A percentile compares a stretch with the other conserved stretches of the same genome.
Evolutionary conservation across 2,797 vertebrate species (phyloP).

Genomic region (Eutrigla gurnardus): DNA sequence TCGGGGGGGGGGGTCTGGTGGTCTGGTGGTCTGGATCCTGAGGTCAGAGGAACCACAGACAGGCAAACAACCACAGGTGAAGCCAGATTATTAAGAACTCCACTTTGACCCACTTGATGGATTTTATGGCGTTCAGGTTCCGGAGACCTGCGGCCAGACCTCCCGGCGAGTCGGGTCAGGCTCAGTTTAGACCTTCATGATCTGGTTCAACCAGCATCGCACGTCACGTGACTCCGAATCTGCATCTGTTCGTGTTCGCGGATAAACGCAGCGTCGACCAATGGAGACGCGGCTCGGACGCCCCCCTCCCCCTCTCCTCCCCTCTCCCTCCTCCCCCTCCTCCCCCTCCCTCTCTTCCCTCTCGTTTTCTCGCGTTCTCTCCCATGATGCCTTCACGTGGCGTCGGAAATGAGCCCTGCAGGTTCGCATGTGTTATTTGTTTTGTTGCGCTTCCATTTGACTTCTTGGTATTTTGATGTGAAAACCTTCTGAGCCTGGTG

Average conservation of each 20-base stretch:
- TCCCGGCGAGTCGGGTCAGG: no score
- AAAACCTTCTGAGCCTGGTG: no score
- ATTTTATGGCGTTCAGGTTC: no score
- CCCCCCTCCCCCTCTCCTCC: conserved; percentile 35
- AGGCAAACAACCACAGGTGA: not conserved
- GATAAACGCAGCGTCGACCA: conserved; percentile 66
- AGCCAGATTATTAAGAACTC: no score
- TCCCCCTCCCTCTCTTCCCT: conserved; percentile 33
- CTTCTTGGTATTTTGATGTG: no score
- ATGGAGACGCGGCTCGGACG: conserved; percentile 63
- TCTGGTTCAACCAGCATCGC: conserved; percentile 44
- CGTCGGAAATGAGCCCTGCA: conserved; percentile 3
- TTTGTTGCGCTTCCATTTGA: not conserved
- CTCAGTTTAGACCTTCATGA: no score
- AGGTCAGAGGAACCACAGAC: not conserved
- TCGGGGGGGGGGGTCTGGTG: no score
- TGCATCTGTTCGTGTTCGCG: conserved; percentile 45
- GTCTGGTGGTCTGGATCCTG: no score
- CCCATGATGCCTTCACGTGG: conserved; percentile 44
- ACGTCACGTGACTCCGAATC: conserved; percentile 72
- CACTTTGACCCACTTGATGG: no score
- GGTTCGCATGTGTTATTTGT: not conserved
- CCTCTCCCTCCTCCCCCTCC: conserved; percentile 35
- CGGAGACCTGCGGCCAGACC: no score
- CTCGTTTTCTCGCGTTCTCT: conserved; percentile 61